These are phyloP conservation scores for Dusona sp. DNA, from an alignment of 2,888 invertebrate species.

Conservation along the genomic window DNA sequence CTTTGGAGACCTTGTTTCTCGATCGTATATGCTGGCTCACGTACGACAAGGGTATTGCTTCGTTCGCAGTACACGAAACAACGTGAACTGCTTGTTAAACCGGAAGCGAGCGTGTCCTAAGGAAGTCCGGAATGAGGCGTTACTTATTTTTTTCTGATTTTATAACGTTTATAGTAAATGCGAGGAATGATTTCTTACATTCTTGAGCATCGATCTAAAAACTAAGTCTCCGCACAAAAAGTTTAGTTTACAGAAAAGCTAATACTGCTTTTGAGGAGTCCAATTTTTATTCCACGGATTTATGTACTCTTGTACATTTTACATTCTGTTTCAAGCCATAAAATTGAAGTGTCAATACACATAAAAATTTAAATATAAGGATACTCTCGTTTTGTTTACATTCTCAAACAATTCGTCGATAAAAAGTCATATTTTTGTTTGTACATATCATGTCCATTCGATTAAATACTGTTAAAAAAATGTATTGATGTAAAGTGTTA, in stretches of 20 bases:
- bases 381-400: no score
- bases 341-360: no score
- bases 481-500: no score
- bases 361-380: no score
- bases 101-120: slow-evolving; percentile 17
- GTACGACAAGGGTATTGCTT: slow-evolving; percentile 4
- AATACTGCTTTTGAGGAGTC: background rate
- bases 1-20: slow-evolving; percentile 32
- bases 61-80: background rate
- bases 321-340: no score
- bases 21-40: slow-evolving; percentile 17
- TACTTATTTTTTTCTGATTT: background rate
- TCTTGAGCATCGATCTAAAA: background rate
- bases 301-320: background rate
- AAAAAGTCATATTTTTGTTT: no score
- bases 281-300: background rate
- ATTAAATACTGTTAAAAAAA: background rate
- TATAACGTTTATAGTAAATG: background rate
- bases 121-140: background rate
- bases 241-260: background rate
- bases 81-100: background rate
- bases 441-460: background rate
- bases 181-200: background rate
- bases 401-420: no score
- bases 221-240: background rate